Percentiles rank a stretch among this genome's conserved stretches.
phyloP scores from a whole-genome alignment of 2,113 vertebrate genomes.

The Upupa epops region DNA sequence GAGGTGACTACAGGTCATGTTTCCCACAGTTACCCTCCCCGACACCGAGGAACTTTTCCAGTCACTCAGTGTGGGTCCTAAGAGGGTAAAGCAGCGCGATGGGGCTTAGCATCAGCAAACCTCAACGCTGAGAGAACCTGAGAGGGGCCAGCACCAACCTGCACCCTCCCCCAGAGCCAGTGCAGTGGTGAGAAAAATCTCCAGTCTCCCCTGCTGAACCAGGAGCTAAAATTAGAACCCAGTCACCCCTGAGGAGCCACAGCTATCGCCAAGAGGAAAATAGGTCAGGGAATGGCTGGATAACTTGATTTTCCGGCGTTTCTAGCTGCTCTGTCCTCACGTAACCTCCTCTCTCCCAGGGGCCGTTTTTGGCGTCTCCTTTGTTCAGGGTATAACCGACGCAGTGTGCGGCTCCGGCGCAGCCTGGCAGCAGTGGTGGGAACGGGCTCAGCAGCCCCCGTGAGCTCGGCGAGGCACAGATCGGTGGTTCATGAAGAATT shows the following conservation, averaged over 20 bases:
- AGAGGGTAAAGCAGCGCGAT: background rate
- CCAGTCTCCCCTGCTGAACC: slow-evolving; percentile 26
- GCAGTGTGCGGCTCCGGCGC: background rate
- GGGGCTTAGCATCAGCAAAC: background rate
- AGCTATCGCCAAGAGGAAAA: slow-evolving; percentile 59
- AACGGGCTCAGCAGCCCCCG: background rate
- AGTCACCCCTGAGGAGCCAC: slow-evolving; percentile 60
- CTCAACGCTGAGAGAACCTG: background rate
- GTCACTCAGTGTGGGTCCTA: background rate
- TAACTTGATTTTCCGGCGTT: slow-evolving; percentile 59
- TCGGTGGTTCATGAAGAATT: accelerated
- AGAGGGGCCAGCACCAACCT: accelerated
- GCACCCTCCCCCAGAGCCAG: background rate
- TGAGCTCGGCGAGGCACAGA: background rate
- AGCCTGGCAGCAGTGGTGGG: slow-evolving; percentile 34
- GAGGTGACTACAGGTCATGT: slow-evolving; percentile 30
- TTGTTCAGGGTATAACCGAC: background rate
- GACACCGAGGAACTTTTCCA: background rate
- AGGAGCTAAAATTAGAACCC: slow-evolving; percentile 63
- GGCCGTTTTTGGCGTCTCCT: background rate
- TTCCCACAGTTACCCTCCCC: slow-evolving; percentile 16
- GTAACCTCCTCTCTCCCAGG: slow-evolving; percentile 48
- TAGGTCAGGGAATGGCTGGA: slow-evolving; percentile 59
- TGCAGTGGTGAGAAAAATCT: background rate
- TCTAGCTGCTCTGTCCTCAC: slow-evolving; percentile 29